Percentiles rank a stretch among this genome's conserved stretches.
phyloP scores from a whole-genome alignment of 2,888 invertebrate genomes.

The Diogma glabrata region DNA sequence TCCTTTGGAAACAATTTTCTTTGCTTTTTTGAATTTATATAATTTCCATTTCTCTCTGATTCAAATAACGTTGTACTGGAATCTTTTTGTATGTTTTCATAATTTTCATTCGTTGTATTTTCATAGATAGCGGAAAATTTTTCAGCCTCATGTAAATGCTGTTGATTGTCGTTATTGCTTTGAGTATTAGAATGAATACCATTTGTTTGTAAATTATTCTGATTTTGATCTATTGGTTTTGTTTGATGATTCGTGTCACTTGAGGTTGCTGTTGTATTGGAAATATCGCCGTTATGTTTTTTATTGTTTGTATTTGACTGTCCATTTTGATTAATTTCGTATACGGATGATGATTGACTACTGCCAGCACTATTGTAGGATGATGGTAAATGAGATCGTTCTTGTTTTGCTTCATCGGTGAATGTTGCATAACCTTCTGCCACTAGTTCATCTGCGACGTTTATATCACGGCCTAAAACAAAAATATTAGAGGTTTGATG shows the following conservation, averaged over 20 bases:
- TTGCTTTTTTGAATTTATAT: background rate
- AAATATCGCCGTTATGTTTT: background rate
- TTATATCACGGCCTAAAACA: constrained; percentile 9
- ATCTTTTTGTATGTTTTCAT: constrained; percentile 8
- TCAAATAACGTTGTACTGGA: background rate
- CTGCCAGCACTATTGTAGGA: constrained; percentile 1
- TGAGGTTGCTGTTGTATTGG: background rate
- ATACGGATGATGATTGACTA: constrained; percentile 3
- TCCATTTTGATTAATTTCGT: background rate
- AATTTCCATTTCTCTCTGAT: background rate
- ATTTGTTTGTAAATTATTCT: background rate
- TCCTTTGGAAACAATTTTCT: constrained; percentile 3
- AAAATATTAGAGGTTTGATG: background rate
- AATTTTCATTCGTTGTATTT: constrained; percentile 12
- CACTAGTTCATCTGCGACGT: constrained; percentile 9
- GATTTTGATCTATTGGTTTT: background rate
- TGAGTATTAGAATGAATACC: background rate
- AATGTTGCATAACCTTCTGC: constrained; percentile 6
- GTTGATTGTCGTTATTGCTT: background rate
- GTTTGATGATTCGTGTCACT: background rate
- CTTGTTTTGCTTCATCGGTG: background rate
- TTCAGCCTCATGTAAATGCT: background rate
- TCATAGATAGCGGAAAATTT: constrained; percentile 10
- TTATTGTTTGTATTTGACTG: background rate
- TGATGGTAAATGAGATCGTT: background rate